These are phyloP conservation scores for Gerosis bhagava DNA, from an alignment of 2,888 invertebrate genomes.

Conservation along the genomic window DNA sequence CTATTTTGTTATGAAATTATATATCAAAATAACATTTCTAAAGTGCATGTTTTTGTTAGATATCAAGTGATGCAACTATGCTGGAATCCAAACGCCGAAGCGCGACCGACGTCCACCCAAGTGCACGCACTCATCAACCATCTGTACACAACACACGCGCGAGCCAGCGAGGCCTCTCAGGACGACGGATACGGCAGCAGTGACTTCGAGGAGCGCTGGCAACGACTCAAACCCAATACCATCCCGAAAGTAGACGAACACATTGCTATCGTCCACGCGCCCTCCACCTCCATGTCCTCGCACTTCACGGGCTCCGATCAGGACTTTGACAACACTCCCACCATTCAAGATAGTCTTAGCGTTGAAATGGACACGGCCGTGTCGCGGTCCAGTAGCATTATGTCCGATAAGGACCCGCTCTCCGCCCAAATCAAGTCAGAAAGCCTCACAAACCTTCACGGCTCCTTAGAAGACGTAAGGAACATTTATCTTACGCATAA, in stretches of 20 bases:
- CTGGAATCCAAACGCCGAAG: slow-evolving; percentile 74
- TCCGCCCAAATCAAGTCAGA: slow-evolving; percentile 72
- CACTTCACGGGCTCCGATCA: slow-evolving; percentile 61
- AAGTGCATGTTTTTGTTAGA: slow-evolving; percentile 63
- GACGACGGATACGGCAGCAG: slow-evolving; percentile 52
- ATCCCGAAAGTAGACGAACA: slow-evolving; percentile 82
- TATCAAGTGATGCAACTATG: slow-evolving; percentile 89
- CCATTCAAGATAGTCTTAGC: slow-evolving; percentile 56
- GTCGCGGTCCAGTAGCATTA: slow-evolving; percentile 67
- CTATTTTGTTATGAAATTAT: too few relatives aligned
- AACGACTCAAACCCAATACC: slow-evolving; percentile 85
- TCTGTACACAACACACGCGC: slow-evolving; percentile 59
- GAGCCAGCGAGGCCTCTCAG: slow-evolving; percentile 36
- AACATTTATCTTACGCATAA: slow-evolving; percentile 74
- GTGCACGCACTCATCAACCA: slow-evolving; percentile 69
- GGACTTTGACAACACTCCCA: slow-evolving; percentile 50
- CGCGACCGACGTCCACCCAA: slow-evolving; percentile 59
- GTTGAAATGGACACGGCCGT: slow-evolving; percentile 64
- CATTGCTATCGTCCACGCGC: slow-evolving; percentile 68
- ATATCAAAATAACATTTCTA: too few relatives aligned
- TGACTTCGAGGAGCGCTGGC: slow-evolving; percentile 90
- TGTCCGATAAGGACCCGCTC: slow-evolving; percentile 68
- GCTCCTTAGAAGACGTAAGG: slow-evolving; percentile 84
- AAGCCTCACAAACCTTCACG: slow-evolving; percentile 85
- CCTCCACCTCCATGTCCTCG: slow-evolving; percentile 55